Evolutionary conservation across 2,888 invertebrate species (phyloP).

Genomic region (Tortrix viridana): DNA sequence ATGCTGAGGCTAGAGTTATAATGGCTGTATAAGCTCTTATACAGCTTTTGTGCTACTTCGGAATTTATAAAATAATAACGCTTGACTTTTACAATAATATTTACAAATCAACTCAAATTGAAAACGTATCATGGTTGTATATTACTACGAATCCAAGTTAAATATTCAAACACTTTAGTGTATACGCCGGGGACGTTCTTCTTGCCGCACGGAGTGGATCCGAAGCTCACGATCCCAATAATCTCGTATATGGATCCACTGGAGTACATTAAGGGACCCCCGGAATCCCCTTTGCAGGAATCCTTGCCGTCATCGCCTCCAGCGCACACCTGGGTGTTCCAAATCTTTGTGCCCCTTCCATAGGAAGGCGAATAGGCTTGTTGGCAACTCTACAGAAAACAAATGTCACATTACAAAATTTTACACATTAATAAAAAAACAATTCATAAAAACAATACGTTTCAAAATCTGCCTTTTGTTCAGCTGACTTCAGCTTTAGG

Average conservation of each 20-base stretch:
- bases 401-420: too few relatives aligned
- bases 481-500: too few relatives aligned
- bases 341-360: conserved; percentile 42
- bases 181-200: conserved; percentile 86
- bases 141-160: conserved; percentile 83
- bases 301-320: conserved; percentile 83
- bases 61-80: too few relatives aligned
- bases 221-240: conserved; percentile 85
- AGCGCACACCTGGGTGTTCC: conserved; percentile 78
- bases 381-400: conserved; percentile 49
- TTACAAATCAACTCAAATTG: neutral
- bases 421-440: too few relatives aligned
- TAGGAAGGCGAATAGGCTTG: conserved; percentile 42
- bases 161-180: conserved; percentile 83
- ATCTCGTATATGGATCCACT: conserved; percentile 52
- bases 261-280: conserved; percentile 85
- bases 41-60: too few relatives aligned
- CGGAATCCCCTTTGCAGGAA: conserved; percentile 86
- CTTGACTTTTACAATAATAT: too few relatives aligned
- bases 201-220: conserved; percentile 85
- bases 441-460: too few relatives aligned
- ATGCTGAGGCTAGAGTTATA: too few relatives aligned
- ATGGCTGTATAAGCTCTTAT: too few relatives aligned
- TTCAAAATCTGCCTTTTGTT: too few relatives aligned
- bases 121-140: conserved; percentile 40